Base-by-base conservation (phyloP, 2,113 vertebrate species). In the Burhinus bistriatus region DNA sequence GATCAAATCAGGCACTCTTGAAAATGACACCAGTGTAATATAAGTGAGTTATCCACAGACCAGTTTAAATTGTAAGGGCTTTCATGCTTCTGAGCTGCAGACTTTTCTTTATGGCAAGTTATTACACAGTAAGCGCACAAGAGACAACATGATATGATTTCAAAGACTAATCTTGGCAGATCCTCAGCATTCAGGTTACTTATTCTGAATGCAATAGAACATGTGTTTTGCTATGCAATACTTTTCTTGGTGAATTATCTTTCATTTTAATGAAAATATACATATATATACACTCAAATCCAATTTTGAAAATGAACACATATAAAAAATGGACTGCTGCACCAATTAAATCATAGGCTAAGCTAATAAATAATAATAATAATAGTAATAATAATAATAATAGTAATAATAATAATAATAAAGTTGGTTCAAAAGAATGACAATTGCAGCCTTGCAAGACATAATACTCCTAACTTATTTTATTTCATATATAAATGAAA, bases 51-150 rank as follows among this genome's bases (percentile, higher is more conserved):
- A 93, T 90, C 51, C 76, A 58, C 8, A 49, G 71, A 78, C 19
- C 36, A 71, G 58, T 91, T 95, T 91, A 88, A 83, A 86, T n/a
- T 81, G 32, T 40, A 96, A 91, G 57, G 44, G 34, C 20, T 98
- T 95, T 94, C 87, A 95, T 55, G 3, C 34, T 89, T 94, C 40
- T 83, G 65, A 93, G 68, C 44, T 96, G 51, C 68, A 94, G 80
- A 54, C 90, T 97, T 90, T 95, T 45, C 84, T 97, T 97, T 95
- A 97, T 78, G 32, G 42, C 23, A 79, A 91, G 95, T 32, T 97
- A 86, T 97, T 97, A 91, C 80, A 93, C 32, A 73, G 34, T 92
- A 94, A 97, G 71, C 86, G 79, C 55, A 62, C 58, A 66, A 93
- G 55, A 96, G 52, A 93, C 30, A 95, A 85, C 72, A 73, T 58